Percentiles rank a stretch among this genome's conserved stretches.
These are phyloP conservation scores for Holotrichia oblita DNA, from an alignment of 1,140 invertebrate genomes.

Conservation along the genomic window DNA sequence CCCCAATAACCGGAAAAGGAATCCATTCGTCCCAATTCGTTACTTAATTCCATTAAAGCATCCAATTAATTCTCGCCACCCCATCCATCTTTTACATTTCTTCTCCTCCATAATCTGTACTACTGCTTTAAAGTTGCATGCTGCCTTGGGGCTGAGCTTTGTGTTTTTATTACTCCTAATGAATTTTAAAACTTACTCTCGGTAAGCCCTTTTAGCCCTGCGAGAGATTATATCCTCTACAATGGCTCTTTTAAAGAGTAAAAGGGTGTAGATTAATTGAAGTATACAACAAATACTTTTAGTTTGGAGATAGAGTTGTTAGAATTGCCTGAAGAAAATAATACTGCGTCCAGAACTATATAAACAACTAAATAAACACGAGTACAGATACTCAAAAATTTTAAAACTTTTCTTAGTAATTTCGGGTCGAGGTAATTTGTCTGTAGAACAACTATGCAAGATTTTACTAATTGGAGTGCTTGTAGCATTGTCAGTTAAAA, in stretches of 20 bases:
- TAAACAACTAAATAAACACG: too few species aligned
- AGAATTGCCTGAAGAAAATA: too few species aligned
- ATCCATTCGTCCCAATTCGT: not conserved
- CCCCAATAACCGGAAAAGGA: slow-evolving; percentile 12
- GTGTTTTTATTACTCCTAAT: slow-evolving; percentile 17
- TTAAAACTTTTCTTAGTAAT: too few species aligned
- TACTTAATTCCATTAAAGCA: slow-evolving; percentile 18
- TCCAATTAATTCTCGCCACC: slow-evolving; percentile 11
- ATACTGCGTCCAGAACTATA: too few species aligned
- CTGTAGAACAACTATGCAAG: too few species aligned
- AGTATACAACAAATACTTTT: not conserved
- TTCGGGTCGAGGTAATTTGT: too few species aligned
- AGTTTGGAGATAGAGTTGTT: not conserved
- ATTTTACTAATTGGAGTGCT: too few species aligned
- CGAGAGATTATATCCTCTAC: not conserved
- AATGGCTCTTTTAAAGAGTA: not conserved
- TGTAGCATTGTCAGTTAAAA: too few species aligned
- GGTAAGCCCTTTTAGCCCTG: slow-evolving; percentile 8
- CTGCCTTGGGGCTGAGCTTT: not conserved
- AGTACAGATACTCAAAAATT: too few species aligned
- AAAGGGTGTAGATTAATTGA: slow-evolving; percentile 16
- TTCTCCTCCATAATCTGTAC: slow-evolving; percentile 6
- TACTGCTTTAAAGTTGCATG: not conserved
- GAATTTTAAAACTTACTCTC: slow-evolving; percentile 10
- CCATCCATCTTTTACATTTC: not conserved